Percentiles rank a stretch among this genome's conserved stretches.
phyloP scores from a whole-genome alignment of 2,888 invertebrate species.

The Diarsia brunnea region DNA sequence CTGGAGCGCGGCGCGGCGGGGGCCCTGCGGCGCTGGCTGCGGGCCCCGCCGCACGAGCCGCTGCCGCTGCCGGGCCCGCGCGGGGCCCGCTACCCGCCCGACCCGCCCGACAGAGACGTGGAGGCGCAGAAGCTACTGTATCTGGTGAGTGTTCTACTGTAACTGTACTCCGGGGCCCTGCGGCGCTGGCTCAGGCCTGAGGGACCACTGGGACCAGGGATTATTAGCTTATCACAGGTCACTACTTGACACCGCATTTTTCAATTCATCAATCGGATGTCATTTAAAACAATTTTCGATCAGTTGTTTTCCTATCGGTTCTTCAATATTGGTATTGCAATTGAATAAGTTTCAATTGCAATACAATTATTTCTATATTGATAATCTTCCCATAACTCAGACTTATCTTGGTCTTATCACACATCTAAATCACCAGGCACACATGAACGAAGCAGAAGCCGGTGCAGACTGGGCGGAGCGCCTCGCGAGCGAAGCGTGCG shows the following conservation, averaged over 20 bases:
- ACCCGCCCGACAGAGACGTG: conserved; percentile 36
- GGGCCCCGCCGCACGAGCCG: conserved; percentile 84
- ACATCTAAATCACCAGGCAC: conserved; percentile 92
- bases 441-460: conserved; percentile 97
- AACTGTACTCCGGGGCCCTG: conserved; percentile 58
- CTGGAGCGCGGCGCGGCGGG: conserved; percentile 93
- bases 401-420: no score
- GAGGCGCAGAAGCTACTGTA: conserved; percentile 39
- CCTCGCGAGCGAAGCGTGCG: conserved; percentile 94
- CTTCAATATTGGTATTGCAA: no score
- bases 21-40: conserved; percentile 90
- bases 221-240: no score
- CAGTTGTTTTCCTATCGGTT: no score
- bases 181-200: conserved; percentile 91
- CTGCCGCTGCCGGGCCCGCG: conserved; percentile 76
- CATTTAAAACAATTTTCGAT: no score
- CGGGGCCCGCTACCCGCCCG: conserved; percentile 79
- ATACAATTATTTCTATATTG: no score
- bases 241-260: no score
- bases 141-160: conserved; percentile 61
- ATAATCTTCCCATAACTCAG: no score
- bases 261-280: no score
- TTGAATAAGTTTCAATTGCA: no score
- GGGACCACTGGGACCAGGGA: no score
- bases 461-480: conserved; percentile 97